Base-by-base conservation (phyloP, 2,888 invertebrate species). In the Brachyptera risi region DNA sequence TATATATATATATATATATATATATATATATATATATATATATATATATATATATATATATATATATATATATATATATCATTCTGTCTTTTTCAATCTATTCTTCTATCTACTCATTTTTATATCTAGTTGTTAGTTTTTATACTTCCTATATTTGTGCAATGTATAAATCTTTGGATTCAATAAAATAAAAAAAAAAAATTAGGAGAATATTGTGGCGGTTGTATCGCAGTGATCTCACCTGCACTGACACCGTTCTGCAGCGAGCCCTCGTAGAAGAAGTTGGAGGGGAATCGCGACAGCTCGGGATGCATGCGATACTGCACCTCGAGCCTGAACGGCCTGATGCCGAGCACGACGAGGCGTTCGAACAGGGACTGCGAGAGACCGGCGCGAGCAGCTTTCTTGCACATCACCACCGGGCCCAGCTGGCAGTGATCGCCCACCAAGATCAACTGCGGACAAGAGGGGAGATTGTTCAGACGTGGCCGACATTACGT, bases 301-400 rank as follows among this genome's bases (percentile, higher is more conserved):
- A 99, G 80, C 71, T 96, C 95, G 0, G 99, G 99, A 73, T 99
- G 99, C 99, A 99, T 99, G 56, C 99, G 87, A 75, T 99, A 99
- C 73, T 99, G 99, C 0, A 96, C 95, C 75, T 98, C 97, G 40
- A 99, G 81, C 0, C 98, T 86, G 76, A 98, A 96, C 0, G 99
- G 99, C 24, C 97, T 83, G 68, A 97, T 98, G 7, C 98, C 98
- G 4, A 99, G 82, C 0, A 99, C 96, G 0, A 99, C 98, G 1
- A 99, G 80, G 3, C 99, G 83, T 74, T 99, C 99, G 75, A 99
- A 99, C 63, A 99, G 81, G 57, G 96, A 96, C 75, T 98, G 98
- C 0, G 94, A 94, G 21, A 99, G 83, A 1, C 99, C 99, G 0
- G 99, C 98, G 58, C 92, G 84, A 0, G 97, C 96, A 0, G 99